Percentiles rank a stretch among this genome's conserved stretches.
These are phyloP conservation scores for Orthosia incerta DNA, from an alignment of 2,888 invertebrate species.

Conservation along the genomic window DNA sequence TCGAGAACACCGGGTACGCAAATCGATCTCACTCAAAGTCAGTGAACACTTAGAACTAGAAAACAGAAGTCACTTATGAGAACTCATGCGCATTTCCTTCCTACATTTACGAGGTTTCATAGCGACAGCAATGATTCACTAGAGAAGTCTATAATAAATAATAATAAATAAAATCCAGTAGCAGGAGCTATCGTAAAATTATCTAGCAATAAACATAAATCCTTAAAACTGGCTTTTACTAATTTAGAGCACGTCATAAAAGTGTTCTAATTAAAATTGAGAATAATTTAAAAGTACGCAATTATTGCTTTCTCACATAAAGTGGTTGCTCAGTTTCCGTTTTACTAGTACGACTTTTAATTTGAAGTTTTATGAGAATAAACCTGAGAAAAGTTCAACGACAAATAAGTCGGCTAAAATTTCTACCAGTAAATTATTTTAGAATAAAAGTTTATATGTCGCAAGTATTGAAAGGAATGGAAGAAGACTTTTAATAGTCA, in stretches of 20 bases:
- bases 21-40: conserved; percentile 40
- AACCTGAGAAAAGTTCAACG: not conserved
- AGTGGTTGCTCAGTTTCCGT: conserved; percentile 21
- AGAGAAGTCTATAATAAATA: no score
- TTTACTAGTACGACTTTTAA: conserved; percentile 19
- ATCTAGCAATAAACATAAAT: conserved; percentile 62
- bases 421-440: not conserved
- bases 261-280: conserved; percentile 59
- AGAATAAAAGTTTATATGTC: not conserved
- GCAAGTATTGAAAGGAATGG: not conserved
- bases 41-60: conserved; percentile 15
- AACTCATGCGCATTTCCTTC: conserved; percentile 22
- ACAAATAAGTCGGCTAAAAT: not conserved
- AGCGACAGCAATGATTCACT: conserved; percentile 64
- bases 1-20: conserved; percentile 38
- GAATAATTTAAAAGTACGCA: conserved; percentile 40
- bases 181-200: conserved; percentile 67
- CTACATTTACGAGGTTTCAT: conserved; percentile 15
- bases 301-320: conserved; percentile 22
- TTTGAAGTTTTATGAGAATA: conserved; percentile 32
- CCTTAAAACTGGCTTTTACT: conserved; percentile 53
- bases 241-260: conserved; percentile 64
- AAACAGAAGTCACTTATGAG: conserved; percentile 25
- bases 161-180: no score
- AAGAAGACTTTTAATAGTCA: not conserved